These are phyloP conservation scores for Falco columbarius DNA, from an alignment of 2,797 vertebrate species.

Conservation along the genomic window DNA sequence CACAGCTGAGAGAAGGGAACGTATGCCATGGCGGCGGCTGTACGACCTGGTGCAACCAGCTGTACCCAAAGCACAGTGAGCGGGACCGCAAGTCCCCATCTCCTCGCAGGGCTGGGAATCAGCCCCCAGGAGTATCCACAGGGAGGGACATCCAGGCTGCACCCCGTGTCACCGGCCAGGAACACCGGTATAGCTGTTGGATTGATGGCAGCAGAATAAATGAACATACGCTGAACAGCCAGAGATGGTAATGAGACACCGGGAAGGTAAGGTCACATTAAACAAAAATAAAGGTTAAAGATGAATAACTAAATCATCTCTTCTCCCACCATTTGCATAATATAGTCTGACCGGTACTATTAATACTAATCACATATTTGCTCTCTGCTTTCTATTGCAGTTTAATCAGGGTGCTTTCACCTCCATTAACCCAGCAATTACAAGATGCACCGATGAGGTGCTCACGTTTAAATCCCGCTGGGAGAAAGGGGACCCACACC, in stretches of 20 bases:
- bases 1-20: background rate
- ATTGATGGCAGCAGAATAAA: background rate
- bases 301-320: slow-evolving; percentile 24
- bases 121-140: fast-evolving
- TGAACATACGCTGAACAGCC: background rate
- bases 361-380: background rate
- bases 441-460: background rate
- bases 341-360: background rate
- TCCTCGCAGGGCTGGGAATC: background rate
- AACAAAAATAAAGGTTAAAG: slow-evolving; percentile 47
- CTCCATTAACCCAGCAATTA: background rate
- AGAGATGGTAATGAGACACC: background rate
- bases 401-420: background rate
- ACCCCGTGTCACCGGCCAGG: fast-evolving
- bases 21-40: fast-evolving
- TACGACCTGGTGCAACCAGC: background rate
- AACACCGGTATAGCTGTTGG: fast-evolving
- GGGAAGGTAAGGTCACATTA: background rate
- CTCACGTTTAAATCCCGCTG: fast-evolving
- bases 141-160: background rate
- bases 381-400: background rate
- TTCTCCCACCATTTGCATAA: background rate
- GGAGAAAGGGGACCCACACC: background rate
- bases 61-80: background rate
- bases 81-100: fast-evolving